Evolutionary conservation across 2,113 vertebrate genomes (phyloP), one percentile per base, ranked within the genome.

Genomic region (Archocentrus centrarchus): DNA sequence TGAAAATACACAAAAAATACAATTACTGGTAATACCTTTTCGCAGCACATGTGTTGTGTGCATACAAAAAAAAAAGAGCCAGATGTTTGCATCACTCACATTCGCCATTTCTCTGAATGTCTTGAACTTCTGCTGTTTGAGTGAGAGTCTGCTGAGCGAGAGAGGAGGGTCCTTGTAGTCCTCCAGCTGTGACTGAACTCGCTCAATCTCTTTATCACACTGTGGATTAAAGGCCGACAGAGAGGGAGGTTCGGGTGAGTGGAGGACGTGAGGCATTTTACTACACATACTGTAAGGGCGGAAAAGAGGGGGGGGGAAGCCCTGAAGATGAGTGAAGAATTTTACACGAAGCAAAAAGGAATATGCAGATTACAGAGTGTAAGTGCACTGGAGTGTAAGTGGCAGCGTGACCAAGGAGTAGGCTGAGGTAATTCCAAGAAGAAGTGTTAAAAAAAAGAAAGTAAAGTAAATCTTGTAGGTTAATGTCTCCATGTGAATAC

Each of bases 71-170:
- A 11, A 22, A 24, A 1, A 11, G 1, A 9, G 8, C 9, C 4
- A n/a, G 4, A 3, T 15, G 27, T 11, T 37, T 50, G 47, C 6
- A 2, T 20, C 5, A 86, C 95, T 94, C 85, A 96, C 96, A 41
- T 95, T 95, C 20, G 96, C 95, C 0, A 89, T 87, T 81, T 95
- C 95, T 59, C 93, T 94, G 85, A 96, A 96, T 0, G 92, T 92
- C 85, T 90, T 95, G 88, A 96, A 96, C 77, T 94, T 95, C 88
- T 96, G 95, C 89, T 96, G 95, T 63, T 95, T 96, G 87, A 96
- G 92, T 1, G 95, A 93, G 24, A 97, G 92, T 17, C 95, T 92
- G 87, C 96, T 96, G 83, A 97, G 94, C 15, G 96, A 97, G n/a
- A 97, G 95, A 3, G 96, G 96, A 0, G 96, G 95, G 20, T 94